Evolutionary conservation across 2,797 vertebrate genomes (phyloP).

Genomic region (Sebastes vulpes): DNA sequence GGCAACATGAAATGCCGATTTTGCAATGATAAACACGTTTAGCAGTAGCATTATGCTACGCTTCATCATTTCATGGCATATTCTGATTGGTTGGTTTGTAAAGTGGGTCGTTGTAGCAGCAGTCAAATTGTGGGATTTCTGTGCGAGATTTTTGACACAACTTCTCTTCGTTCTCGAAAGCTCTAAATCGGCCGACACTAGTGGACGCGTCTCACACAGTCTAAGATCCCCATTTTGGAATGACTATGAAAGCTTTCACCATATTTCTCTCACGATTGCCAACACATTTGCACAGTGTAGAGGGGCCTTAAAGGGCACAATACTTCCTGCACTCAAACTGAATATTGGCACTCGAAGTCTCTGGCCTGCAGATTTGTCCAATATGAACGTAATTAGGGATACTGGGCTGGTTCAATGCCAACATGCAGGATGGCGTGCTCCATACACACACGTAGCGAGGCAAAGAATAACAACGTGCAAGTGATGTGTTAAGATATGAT

Average conservation of each 20-base stretch:
- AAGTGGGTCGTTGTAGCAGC: neutral
- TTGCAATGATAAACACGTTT: neutral
- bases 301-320: neutral
- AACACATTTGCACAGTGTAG: neutral
- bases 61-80: neutral
- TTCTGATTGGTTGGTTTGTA: neutral
- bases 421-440: neutral
- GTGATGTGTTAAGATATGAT: neutral
- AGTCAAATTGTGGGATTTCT: neutral
- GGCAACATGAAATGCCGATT: neutral
- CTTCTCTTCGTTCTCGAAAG: neutral
- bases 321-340: neutral
- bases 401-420: neutral
- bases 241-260: neutral
- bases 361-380: neutral
- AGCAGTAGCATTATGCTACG: neutral
- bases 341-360: neutral
- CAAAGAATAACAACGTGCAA: neutral
- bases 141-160: neutral
- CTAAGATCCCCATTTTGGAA: neutral
- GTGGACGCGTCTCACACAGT: neutral
- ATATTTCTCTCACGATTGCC: neutral
- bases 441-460: neutral
- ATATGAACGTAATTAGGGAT: neutral
- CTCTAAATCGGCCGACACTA: neutral